Conservation (phyloP, 2,888 invertebrate genomes). For the Malacosoma neustria region DNA sequence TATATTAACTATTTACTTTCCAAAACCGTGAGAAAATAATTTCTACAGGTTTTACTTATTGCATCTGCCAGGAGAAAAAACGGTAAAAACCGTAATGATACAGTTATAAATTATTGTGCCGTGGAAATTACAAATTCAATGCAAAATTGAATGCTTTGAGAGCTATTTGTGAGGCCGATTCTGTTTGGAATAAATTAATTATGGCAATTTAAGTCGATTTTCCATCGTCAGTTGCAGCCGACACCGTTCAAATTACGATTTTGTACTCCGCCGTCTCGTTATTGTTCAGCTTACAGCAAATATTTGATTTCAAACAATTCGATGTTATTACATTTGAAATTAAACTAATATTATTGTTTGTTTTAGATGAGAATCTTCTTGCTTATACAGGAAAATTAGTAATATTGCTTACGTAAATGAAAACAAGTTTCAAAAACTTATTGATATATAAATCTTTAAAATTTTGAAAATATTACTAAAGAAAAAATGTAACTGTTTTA, state of each 20-base stretch:
- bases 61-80: slow-evolving; percentile 40
- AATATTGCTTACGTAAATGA: no score
- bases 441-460: no score
- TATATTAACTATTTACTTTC: slow-evolving; percentile 47
- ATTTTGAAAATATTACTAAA: no score
- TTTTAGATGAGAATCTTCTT: no score
- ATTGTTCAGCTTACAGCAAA: slow-evolving; percentile 28
- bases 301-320: slow-evolving; percentile 13
- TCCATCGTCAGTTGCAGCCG: slow-evolving; percentile 42
- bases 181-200: slow-evolving; percentile 71
- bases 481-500: no score
- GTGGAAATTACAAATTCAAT: slow-evolving; percentile 68
- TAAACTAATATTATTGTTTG: not conserved
- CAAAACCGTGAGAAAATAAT: slow-evolving; percentile 61
- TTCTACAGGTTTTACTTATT: slow-evolving; percentile 26
- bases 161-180: slow-evolving; percentile 52
- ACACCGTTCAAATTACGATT: slow-evolving; percentile 61
- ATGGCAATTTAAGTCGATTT: slow-evolving; percentile 59
- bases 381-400: no score
- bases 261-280: slow-evolving; percentile 33
- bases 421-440: no score
- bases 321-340: not conserved
- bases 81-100: slow-evolving; percentile 49
- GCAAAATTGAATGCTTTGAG: slow-evolving; percentile 64
- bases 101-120: slow-evolving; percentile 71